Base-by-base conservation (phyloP, 2,888 invertebrate species). In the Drosophila hamatofila region DNA sequence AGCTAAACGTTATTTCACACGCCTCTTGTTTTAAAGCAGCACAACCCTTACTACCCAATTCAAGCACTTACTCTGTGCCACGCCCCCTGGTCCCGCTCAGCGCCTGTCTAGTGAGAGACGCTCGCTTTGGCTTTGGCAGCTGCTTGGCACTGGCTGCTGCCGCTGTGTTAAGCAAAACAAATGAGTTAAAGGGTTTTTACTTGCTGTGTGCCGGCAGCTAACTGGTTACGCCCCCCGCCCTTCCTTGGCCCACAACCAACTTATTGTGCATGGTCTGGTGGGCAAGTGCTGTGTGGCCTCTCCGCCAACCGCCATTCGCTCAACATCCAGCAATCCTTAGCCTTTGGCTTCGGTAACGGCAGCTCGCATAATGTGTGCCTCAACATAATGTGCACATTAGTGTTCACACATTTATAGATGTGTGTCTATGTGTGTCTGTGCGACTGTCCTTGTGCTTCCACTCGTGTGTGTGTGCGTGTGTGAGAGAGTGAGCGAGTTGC, bases 351-450 rank as follows among this genome's bases (percentile, higher is more conserved):
- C 44, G 55, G 72, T 72, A 66, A 54, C 65, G 67, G 72, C 78
- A 78, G 62, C 73, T 71, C 75, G 76, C 80, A 90, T 90, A 90
- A 87, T 87, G 90, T 78, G 87, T 78, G 87, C 84, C 88, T 74
- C 81, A 88, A 81, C 90, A 90, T 90, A 90, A 87, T 87, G 87
- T 87, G 87, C 88, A 86, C 87, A 87, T 87, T 90, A 87, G 90
- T 90, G 86, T 86, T 90, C 89, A 77, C 86, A 86, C 90, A 88
- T 89, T 86, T 86, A 89, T 90, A 90, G 87, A 89, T 75, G 71
- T 75, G 79, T 81, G 61, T 76, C 66, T 68, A 41, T 65, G 55
- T 70, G 63, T 69, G 61, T 67, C 64, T 33, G 27, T 59, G 55
- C 27, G 70, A 59, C 68, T 59, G 51, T 52, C 39, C 67, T 35